Conservation (phyloP, 2,888 invertebrate genomes). For the Diarsia mendica region DNA sequence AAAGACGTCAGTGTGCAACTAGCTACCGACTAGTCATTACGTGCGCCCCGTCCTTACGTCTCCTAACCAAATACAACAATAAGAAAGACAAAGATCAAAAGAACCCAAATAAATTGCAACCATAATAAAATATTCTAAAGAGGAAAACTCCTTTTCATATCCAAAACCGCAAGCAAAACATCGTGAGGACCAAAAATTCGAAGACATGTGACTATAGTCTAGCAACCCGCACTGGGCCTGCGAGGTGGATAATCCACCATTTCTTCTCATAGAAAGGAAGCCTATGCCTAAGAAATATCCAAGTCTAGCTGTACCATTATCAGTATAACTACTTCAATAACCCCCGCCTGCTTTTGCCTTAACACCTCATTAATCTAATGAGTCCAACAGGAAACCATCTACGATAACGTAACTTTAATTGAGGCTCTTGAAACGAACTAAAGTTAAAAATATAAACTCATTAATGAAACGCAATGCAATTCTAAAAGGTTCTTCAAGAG, state of each 20-base stretch:
- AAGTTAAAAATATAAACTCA: constrained; percentile 29
- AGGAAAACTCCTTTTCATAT: background rate
- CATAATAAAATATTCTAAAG: background rate
- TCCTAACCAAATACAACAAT: no score
- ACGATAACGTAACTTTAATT: constrained; percentile 23
- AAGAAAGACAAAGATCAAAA: background rate
- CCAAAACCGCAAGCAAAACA: background rate
- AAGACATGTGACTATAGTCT: no score
- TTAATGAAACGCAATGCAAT: constrained; percentile 14
- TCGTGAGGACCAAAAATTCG: no score
- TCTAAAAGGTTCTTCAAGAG: constrained; percentile 14
- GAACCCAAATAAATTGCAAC: background rate
- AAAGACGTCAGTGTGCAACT: no score
- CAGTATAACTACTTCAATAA: background rate
- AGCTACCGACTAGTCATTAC: no score
- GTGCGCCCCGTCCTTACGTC: no score
- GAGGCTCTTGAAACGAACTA: background rate
- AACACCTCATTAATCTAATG: constrained; percentile 32
- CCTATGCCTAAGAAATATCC: background rate
- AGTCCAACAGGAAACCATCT: constrained; percentile 29
- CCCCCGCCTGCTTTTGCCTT: background rate
- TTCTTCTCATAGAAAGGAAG: no score
- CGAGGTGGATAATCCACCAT: no score
- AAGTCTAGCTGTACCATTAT: background rate
- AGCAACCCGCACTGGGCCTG: no score